Conservation (phyloP, 2,113 vertebrate species). For the Alces alces region DNA sequence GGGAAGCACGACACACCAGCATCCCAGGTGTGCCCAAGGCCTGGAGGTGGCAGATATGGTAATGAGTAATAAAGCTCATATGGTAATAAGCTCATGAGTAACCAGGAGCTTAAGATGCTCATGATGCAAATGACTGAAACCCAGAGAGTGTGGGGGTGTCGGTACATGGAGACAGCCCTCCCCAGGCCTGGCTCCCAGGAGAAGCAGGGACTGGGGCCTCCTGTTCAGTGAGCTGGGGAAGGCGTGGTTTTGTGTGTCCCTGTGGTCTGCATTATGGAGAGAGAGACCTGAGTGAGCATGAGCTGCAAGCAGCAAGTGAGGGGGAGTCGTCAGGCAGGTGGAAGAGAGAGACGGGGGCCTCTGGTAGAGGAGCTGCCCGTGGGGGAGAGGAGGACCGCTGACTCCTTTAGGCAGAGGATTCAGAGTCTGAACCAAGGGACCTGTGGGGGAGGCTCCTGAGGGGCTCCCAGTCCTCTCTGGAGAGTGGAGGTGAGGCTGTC, state of each 20-base stretch:
- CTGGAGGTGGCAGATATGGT: too few relatives aligned
- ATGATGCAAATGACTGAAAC: not conserved
- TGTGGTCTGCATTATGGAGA: not conserved
- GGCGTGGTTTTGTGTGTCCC: rapidly evolving
- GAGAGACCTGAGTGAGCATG: not conserved
- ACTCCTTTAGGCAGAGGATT: not conserved
- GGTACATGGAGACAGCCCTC: too few relatives aligned
- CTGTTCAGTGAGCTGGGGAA: rapidly evolving
- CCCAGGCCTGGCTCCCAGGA: not conserved
- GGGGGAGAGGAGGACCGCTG: not conserved
- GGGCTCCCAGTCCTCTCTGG: not conserved
- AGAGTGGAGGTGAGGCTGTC: not conserved
- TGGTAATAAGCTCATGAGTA: not conserved
- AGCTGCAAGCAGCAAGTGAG: not conserved
- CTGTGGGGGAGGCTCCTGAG: rapidly evolving
- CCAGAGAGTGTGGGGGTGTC: not conserved
- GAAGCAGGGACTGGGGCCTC: too few relatives aligned
- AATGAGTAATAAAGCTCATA: too few relatives aligned
- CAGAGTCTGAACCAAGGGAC: not conserved
- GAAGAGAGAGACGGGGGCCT: not conserved
- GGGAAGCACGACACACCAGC: rapidly evolving
- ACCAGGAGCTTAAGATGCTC: not conserved
- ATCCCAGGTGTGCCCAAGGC: not conserved
- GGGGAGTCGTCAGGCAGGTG: not conserved
- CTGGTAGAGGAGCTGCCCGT: not conserved